Conservation (phyloP, 1,140 invertebrate species). For the Limonius californicus region DNA sequence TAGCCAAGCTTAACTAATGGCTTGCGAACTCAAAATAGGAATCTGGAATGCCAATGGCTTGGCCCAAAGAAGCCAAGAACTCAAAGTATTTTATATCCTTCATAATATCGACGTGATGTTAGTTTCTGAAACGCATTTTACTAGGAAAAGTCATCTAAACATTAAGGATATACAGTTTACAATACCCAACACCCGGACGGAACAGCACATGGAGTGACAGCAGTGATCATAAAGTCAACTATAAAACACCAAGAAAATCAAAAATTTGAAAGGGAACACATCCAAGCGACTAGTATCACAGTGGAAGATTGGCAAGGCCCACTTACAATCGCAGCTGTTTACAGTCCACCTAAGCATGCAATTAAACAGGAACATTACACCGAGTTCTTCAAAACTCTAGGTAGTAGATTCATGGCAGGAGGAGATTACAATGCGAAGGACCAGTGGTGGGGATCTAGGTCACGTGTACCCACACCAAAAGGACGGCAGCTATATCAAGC, state of each 20-base stretch:
- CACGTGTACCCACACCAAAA: slow-evolving; percentile 31
- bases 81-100: slow-evolving; percentile 25
- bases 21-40: slow-evolving; percentile 3
- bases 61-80: slow-evolving; percentile 20
- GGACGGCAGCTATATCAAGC: slow-evolving; percentile 36
- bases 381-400: slow-evolving; percentile 40
- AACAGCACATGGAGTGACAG: slow-evolving; percentile 27
- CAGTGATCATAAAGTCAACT: slow-evolving; percentile 24
- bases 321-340: slow-evolving; percentile 39
- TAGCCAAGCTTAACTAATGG: no score
- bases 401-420: slow-evolving; percentile 41
- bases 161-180: slow-evolving; percentile 26
- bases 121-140: slow-evolving; percentile 24
- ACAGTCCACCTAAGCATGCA: slow-evolving; percentile 40
- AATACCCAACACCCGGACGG: slow-evolving; percentile 27
- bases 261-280: slow-evolving; percentile 4
- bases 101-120: slow-evolving; percentile 29
- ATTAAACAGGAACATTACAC: slow-evolving; percentile 35
- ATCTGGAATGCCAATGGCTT: slow-evolving; percentile 35
- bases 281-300: not conserved
- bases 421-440: slow-evolving; percentile 50
- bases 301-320: slow-evolving; percentile 1
- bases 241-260: slow-evolving; percentile 6
- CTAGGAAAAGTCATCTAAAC: slow-evolving; percentile 19
- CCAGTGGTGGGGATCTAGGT: slow-evolving; percentile 44